These are phyloP conservation scores for Gymnarchus niloticus DNA, from an alignment of 2,113 vertebrate species.

Conservation along the genomic window DNA sequence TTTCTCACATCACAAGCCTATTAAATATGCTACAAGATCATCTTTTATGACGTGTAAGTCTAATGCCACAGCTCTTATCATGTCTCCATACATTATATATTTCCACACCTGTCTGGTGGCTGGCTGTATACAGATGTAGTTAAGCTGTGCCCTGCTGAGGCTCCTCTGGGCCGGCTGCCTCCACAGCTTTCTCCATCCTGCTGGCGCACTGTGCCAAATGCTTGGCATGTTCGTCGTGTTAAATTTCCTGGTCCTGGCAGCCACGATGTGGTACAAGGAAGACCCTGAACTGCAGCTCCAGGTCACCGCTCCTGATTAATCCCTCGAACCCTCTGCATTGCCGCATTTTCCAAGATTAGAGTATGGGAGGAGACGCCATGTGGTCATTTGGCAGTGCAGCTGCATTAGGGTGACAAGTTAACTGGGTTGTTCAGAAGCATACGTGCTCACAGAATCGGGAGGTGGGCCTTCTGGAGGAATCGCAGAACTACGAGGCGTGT, in stretches of 20 bases:
- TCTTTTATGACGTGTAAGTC: neutral
- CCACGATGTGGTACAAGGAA: neutral
- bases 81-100: constrained; percentile 4
- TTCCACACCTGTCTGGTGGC: neutral
- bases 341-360: neutral
- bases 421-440: neutral
- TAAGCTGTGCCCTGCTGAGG: neutral
- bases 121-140: neutral
- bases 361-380: neutral
- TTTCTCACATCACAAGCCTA: neutral
- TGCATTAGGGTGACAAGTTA: neutral
- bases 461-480: neutral
- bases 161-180: neutral
- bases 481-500: no score
- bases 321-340: neutral
- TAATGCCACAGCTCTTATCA: constrained; percentile 1
- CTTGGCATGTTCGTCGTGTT: neutral
- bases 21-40: no score
- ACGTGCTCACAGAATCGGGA: neutral
- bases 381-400: neutral
- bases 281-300: no score
- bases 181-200: neutral
- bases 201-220: neutral
- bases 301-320: neutral
- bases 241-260: neutral